Evolutionary conservation across 2,113 vertebrate genomes (phyloP).

Genomic region (Orthonyx spaldingii): DNA sequence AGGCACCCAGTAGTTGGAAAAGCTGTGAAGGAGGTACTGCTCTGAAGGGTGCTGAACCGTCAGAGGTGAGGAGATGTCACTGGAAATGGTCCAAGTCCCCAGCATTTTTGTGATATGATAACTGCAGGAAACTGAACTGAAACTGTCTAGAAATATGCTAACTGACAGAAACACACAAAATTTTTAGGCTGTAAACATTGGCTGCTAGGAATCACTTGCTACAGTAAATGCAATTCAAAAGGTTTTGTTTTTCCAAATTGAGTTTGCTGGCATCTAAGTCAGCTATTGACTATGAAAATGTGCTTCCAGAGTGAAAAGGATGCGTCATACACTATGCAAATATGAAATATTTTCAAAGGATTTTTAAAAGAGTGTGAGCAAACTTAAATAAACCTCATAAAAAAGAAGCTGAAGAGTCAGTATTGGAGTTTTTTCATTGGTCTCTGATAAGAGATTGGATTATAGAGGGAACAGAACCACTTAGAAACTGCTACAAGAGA

Average conservation of each 20-base stretch:
- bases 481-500: background rate
- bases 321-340: background rate
- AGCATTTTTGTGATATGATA: background rate
- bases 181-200: background rate
- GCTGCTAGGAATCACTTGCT: background rate
- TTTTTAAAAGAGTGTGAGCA: background rate
- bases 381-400: background rate
- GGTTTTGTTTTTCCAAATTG: background rate
- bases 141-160: background rate
- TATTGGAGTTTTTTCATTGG: background rate
- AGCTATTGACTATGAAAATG: background rate
- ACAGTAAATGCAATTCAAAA: background rate
- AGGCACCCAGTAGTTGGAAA: background rate
- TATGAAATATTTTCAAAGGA: background rate
- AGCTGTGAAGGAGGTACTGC: background rate
- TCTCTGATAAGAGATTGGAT: background rate
- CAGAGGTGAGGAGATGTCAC: background rate
- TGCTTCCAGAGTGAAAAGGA: background rate
- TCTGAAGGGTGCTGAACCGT: background rate
- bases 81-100: background rate
- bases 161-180: background rate
- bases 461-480: background rate
- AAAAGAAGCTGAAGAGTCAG: background rate
- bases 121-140: background rate
- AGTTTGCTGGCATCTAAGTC: background rate